phyloP scores from a whole-genome alignment of 92 coral and sea anemone genomes.

The Micromussa lordhowensis region DNA sequence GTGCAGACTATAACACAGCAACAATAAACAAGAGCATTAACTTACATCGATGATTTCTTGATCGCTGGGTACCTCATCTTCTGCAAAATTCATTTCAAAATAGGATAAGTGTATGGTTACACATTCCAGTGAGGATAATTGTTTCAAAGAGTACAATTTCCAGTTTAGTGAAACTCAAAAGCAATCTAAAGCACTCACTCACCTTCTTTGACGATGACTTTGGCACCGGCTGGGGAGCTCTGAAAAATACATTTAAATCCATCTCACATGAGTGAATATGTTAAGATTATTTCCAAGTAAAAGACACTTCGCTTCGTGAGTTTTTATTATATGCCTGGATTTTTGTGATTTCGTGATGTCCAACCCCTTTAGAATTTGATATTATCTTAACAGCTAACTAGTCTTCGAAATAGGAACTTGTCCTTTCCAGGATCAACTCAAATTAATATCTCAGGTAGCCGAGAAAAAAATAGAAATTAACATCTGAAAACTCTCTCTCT shows the following conservation, averaged over 20 bases:
- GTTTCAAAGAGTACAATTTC: background rate
- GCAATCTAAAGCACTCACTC: background rate
- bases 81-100: slow-evolving; percentile 27
- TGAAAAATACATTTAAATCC: background rate
- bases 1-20: background rate
- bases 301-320: background rate
- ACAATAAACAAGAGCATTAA: background rate
- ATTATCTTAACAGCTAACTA: no score
- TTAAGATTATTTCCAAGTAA: background rate
- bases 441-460: background rate
- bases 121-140: background rate
- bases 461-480: background rate
- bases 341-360: background rate
- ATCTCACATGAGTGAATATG: background rate
- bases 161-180: background rate
- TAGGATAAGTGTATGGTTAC: background rate
- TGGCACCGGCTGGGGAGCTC: slow-evolving; percentile 23
- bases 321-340: no score
- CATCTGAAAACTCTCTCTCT: background rate
- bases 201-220: slow-evolving; percentile 68
- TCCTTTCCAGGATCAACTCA: background rate
- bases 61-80: slow-evolving; percentile 74
- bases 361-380: background rate
- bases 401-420: background rate
- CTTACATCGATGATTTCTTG: slow-evolving; percentile 81